These are phyloP conservation scores for Lagorchestes hirsutus DNA, from an alignment of 2,797 vertebrate species.

Conservation along the genomic window DNA sequence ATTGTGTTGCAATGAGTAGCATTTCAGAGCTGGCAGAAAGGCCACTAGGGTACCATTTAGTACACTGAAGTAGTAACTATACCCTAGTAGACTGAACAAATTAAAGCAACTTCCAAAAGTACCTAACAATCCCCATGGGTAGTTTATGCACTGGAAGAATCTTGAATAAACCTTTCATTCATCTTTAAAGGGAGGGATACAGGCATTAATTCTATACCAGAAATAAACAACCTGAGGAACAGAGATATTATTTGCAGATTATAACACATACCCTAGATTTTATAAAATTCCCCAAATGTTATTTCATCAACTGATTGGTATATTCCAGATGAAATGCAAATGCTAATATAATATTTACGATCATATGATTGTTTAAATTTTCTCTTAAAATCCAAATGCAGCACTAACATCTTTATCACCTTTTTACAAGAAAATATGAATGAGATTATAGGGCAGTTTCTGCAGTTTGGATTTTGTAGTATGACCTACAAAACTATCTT, in stretches of 20 bases:
- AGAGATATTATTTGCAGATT: background rate
- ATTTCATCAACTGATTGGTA: slow-evolving; percentile 40
- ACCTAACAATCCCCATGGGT: slow-evolving; percentile 38
- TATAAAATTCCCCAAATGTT: slow-evolving; percentile 60
- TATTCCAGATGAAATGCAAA: slow-evolving; percentile 15
- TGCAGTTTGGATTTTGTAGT: slow-evolving; percentile 42
- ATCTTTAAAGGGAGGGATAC: slow-evolving; percentile 42
- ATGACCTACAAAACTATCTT: slow-evolving; percentile 53
- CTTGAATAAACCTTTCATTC: slow-evolving; percentile 48
- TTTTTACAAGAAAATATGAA: slow-evolving; percentile 29
- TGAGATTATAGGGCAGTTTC: slow-evolving; percentile 19
- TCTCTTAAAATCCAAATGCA: slow-evolving; percentile 56
- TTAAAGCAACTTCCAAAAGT: slow-evolving; percentile 60
- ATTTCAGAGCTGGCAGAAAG: slow-evolving; percentile 13
- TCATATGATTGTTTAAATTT: slow-evolving; percentile 39
- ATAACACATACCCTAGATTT: background rate
- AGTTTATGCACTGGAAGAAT: slow-evolving; percentile 33
- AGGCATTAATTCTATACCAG: slow-evolving; percentile 33
- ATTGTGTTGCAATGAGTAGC: slow-evolving; percentile 23
- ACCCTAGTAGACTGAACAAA: slow-evolving; percentile 47
- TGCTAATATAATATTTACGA: slow-evolving; percentile 25
- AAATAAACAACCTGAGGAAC: slow-evolving; percentile 52
- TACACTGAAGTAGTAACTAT: slow-evolving; percentile 52
- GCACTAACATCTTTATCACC: background rate
- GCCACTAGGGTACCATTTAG: slow-evolving; percentile 46